Conservation (phyloP, 2,888 invertebrate species). For the Heliconius ismenius region DNA sequence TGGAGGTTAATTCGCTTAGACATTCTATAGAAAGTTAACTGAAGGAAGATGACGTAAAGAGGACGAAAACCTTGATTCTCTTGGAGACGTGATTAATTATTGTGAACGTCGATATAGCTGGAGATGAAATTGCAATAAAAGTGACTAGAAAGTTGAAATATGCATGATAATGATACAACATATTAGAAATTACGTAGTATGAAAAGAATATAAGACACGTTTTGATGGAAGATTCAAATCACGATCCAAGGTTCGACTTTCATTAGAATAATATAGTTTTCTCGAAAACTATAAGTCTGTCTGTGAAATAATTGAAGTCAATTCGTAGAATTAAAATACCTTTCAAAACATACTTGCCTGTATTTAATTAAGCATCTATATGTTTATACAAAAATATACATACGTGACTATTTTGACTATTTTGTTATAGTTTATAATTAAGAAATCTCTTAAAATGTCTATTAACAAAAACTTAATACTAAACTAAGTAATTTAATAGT, state of each 20-base stretch:
- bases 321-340: neutral
- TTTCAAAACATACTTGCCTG: neutral
- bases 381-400: too few species aligned
- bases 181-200: slow-evolving; percentile 6
- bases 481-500: neutral
- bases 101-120: slow-evolving; percentile 20
- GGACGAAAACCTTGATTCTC: slow-evolving; percentile 28
- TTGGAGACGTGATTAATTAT: slow-evolving; percentile 32
- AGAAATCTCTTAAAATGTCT: neutral
- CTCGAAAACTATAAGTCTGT: neutral
- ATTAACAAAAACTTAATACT: neutral
- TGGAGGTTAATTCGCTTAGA: slow-evolving; percentile 36
- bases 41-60: slow-evolving; percentile 27
- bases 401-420: too few species aligned
- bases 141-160: slow-evolving; percentile 19
- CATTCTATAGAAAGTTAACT: slow-evolving; percentile 36
- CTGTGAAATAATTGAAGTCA: neutral
- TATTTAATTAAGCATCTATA: too few species aligned
- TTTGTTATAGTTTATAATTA: neutral
- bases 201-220: slow-evolving; percentile 6
- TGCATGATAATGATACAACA: slow-evolving; percentile 4
- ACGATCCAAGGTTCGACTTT: neutral
- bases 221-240: neutral
- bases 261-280: neutral
- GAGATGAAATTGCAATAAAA: slow-evolving; percentile 32